Base-by-base conservation (phyloP, 2,797 vertebrate genomes). In the Sebastes aleutianus region DNA sequence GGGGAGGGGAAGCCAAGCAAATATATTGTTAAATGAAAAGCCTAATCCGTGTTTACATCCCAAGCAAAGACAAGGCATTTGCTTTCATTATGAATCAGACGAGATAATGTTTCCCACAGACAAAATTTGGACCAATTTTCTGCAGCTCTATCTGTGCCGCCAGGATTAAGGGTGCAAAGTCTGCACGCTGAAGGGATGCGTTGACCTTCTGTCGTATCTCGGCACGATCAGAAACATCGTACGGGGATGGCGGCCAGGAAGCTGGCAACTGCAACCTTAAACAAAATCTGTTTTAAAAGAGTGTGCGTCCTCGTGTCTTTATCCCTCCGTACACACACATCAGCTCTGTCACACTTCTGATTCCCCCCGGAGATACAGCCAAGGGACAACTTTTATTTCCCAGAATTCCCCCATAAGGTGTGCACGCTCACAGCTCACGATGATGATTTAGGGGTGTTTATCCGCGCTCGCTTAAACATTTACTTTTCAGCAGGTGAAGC, bases 361-460 rank as follows among this genome's bases (percentile, higher is more conserved):
- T 78, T 20, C 61, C 14, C 24, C 22, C 16, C 24, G 2, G 47
- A 74, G 79, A 89, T 53, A 29, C 78, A 88, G 85, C 78, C 77
- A 82, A 87, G 76, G 86, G 82, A 87, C 88, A 76, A 71, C 59
- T 88, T 89, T 89, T 43, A 85, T 90, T 88, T 90, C 89, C 85
- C 87, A 89, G 89, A 90, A 92, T 91, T 79, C 78, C 89, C 85
- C 88, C 89, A 87, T 86, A 89, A 92, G 92, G 91, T 93, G 86
- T 56, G 76, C 68, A 59, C 67, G 61, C 78, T 62, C 70, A 1
- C 58, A 20, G 87, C 84, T 53, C 57, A 2, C 36, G 50, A 3
- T n/a, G 73, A 85, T 93, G 90, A 95, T 95, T 95, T 94, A 94
- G 27, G 76, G 31, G 5, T 94, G 93, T 93, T 95, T 94, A 94